Evolutionary conservation across 2,888 invertebrate species (phyloP).

Genomic region (Macrophya alboannulata): DNA sequence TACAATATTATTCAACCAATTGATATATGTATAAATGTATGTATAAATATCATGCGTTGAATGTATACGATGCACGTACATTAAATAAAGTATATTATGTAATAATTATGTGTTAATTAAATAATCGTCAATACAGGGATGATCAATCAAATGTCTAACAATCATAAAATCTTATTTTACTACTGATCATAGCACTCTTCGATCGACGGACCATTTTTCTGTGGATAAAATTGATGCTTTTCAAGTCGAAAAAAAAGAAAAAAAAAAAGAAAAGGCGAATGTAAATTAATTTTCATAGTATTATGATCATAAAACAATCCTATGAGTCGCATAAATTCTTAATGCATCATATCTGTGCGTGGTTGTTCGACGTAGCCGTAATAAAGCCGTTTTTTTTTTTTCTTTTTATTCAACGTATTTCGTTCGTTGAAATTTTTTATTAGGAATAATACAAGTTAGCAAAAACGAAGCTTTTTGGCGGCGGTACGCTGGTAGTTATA

Average conservation of each 20-base stretch:
- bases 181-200: background rate
- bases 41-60: background rate
- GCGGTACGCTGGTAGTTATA: constrained; percentile 26
- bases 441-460: constrained; percentile 20
- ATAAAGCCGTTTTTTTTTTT: background rate
- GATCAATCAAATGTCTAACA: background rate
- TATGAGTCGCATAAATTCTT: background rate
- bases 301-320: constrained; percentile 5
- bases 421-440: background rate
- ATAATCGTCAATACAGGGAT: background rate
- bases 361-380: constrained; percentile 15
- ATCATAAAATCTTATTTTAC: background rate
- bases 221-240: background rate
- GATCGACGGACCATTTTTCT: background rate
- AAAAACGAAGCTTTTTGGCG: constrained; percentile 39
- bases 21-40: constrained; percentile 1
- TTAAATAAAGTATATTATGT: too few relatives aligned
- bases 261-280: background rate
- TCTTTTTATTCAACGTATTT: background rate
- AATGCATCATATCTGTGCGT: constrained; percentile 32
- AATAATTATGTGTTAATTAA: background rate
- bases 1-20: constrained; percentile 47
- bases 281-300: background rate
- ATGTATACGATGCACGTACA: background rate
- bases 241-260: background rate